Evolutionary conservation across 92 coral and sea anemone genomes (phyloP).

Genomic region (Porites rus): DNA sequence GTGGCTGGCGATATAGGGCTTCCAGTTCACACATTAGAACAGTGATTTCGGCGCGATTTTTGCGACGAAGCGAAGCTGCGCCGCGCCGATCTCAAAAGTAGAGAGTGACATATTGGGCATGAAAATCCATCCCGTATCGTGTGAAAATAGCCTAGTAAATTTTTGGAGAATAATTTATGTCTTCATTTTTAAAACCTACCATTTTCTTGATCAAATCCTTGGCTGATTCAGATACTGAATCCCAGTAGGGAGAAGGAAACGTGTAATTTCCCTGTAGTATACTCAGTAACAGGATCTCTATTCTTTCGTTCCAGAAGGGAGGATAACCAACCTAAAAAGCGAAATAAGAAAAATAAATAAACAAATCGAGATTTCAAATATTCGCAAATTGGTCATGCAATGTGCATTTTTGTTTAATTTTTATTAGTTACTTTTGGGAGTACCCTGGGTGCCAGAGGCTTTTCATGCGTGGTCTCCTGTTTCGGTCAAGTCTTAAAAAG

Average conservation of each 20-base stretch:
- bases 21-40: no score
- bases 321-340: conserved; percentile 88
- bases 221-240: conserved; percentile 87
- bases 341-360: not conserved
- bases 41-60: no score
- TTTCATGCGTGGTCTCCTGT: no score
- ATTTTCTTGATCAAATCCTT: conserved; percentile 85
- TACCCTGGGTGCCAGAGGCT: no score
- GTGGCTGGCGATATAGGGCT: no score
- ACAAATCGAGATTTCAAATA: not conserved
- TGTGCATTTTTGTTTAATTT: no score
- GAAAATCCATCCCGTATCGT: no score
- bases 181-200: conserved; percentile 47
- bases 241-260: conserved; percentile 97
- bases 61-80: no score
- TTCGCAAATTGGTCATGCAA: not conserved
- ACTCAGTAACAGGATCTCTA: conserved; percentile 86
- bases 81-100: no score
- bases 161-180: not conserved
- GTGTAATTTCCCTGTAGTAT: conserved; percentile 94
- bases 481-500: no score
- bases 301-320: conserved; percentile 93
- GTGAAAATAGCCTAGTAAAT: not conserved
- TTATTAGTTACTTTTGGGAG: no score
- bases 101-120: no score